Percentiles rank a stretch among this genome's conserved stretches.
Conservation (phyloP, 1,140 invertebrate genomes). For the Zaprionus camerounensis region DNA sequence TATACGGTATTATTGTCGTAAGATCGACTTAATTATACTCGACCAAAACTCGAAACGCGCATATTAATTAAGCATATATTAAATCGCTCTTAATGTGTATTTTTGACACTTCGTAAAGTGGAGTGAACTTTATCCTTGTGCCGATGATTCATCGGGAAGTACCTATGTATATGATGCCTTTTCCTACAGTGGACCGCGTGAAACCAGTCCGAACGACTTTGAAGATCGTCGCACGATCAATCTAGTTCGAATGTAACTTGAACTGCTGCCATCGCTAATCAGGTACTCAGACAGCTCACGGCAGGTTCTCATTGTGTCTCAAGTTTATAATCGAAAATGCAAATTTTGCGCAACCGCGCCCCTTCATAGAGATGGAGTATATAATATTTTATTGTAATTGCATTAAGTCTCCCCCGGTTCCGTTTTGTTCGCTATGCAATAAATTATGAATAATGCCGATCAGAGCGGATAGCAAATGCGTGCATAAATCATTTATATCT, state of each 20-base stretch:
- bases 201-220: neutral
- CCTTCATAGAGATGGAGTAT: constrained; percentile 5
- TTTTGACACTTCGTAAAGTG: neutral
- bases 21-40: constrained; percentile 46
- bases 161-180: neutral
- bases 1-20: neutral
- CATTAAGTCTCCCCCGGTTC: constrained; percentile 46
- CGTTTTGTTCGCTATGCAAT: constrained; percentile 57
- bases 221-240: neutral
- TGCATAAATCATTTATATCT: constrained; percentile 62
- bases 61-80: constrained; percentile 57
- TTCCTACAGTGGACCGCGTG: neutral
- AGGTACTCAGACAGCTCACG: neutral
- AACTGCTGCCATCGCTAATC: neutral
- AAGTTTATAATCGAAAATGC: constrained; percentile 10
- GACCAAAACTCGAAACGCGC: constrained; percentile 32
- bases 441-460: constrained; percentile 49
- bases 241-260: neutral
- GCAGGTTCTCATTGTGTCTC: constrained; percentile 2
- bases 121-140: constrained; percentile 20
- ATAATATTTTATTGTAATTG: constrained; percentile 1
- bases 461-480: constrained; percentile 27
- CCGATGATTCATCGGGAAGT: constrained; percentile 11
- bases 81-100: constrained; percentile 9
- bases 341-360: constrained; percentile 46